Evolutionary conservation across 2,888 invertebrate species (phyloP).

Genomic region (Brachyptera risi): DNA sequence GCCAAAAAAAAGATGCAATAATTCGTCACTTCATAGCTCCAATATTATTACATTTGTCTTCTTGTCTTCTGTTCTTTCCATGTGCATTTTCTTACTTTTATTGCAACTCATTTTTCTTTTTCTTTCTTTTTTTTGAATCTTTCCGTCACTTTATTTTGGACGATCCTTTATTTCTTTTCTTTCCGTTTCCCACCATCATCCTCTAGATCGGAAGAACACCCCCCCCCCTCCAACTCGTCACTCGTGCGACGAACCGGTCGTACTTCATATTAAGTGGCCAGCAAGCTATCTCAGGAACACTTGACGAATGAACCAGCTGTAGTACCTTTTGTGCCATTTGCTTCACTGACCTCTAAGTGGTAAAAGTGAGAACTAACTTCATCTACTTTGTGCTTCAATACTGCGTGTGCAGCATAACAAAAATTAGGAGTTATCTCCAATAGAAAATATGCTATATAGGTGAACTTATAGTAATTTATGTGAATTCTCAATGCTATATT

Average conservation of each 20-base stretch:
- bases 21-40: conserved; percentile 6
- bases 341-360: neutral
- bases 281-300: neutral
- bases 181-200: conserved; percentile 2
- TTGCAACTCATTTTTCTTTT: conserved; percentile 4
- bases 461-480: too few species aligned
- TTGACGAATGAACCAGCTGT: neutral
- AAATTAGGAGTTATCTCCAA: too few species aligned
- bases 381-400: too few species aligned
- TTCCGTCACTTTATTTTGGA: conserved; percentile 4
- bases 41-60: conserved; percentile 22
- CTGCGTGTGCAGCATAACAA: too few species aligned
- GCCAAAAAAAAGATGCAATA: neutral
- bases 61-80: neutral
- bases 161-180: conserved; percentile 1
- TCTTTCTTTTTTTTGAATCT: neutral
- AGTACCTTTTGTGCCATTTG: neutral
- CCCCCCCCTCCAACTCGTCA: too few species aligned
- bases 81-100: conserved; percentile 9
- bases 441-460: too few species aligned
- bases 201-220: neutral
- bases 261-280: neutral
- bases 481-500: too few species aligned
- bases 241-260: neutral
- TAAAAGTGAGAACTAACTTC: neutral